Evolutionary conservation across 2,797 vertebrate species (phyloP), one percentile per base, ranked within the genome.

Genomic region (Iguana delicatissima): DNA sequence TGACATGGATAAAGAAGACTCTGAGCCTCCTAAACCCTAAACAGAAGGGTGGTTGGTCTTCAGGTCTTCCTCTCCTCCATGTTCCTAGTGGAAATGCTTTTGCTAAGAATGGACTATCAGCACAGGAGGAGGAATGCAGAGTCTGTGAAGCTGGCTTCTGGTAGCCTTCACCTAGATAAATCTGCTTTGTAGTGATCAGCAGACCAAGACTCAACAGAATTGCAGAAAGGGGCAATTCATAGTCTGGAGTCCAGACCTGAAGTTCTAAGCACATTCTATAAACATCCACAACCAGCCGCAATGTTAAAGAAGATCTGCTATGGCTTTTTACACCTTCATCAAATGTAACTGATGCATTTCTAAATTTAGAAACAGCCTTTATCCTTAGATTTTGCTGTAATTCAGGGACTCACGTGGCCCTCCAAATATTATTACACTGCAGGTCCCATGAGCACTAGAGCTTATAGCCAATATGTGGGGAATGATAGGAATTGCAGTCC

Each of bases 271-370:
- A 42, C 16, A 12, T 29, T 86, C 50, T 74, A 26, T 74, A 26
- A n/a, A 57, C 12, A 7, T 2, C 20, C 14, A 12, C 35, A 29
- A 29, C 16, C 38, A 62, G 57, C 24, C 64, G 26, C 16, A 62
- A 10, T 59, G 12, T 20, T 38, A 14, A 62, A 57, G 13, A 79
- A 86, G 52, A 20, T 35, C 24, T 76, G 22, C 10, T 80, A 59
- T 87, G 85, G 29, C 42, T 87, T 87, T 69, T 67, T 80, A 87
- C 10, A 35, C 9, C 20, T 80, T 52, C 76, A 80, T 87, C 29
- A 87, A n/a, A 50, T 29, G n/a, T 50, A 80, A 80, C 62, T 12
- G 14, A 16, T 62, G 18, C 24, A 32, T 57, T 46, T 29, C 55
- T 42, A 12, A 35, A 76, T 62, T 79, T 62, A 42, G 85, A 87